Percentiles rank a stretch among this genome's conserved stretches.
These are phyloP conservation scores for Sesamia nonagrioides DNA, from an alignment of 1,140 invertebrate species.

Conservation along the genomic window DNA sequence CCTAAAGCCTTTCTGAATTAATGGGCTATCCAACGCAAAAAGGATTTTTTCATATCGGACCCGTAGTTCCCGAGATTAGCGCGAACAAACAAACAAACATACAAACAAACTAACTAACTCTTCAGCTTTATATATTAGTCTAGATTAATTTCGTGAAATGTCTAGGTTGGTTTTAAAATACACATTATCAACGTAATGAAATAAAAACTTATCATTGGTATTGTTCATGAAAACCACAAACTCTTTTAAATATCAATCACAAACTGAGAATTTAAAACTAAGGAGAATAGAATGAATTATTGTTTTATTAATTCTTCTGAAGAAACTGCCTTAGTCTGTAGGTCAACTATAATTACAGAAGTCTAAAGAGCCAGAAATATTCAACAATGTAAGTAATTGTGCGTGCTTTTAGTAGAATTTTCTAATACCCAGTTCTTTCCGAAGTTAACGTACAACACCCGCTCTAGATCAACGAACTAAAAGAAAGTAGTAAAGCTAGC, in stretches of 20 bases:
- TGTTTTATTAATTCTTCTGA: not conserved
- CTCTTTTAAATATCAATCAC: not conserved
- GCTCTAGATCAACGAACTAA: not conserved
- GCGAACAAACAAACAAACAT: too few species aligned
- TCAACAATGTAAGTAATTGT: not conserved
- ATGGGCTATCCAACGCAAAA: too few species aligned
- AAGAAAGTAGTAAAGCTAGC: not conserved
- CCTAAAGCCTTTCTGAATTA: too few species aligned
- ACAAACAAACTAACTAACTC: too few species aligned
- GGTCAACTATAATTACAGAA: not conserved
- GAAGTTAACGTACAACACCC: not conserved
- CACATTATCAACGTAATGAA: not conserved
- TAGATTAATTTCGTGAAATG: too few species aligned
- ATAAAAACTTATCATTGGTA: not conserved
- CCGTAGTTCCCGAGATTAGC: too few species aligned
- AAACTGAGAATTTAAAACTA: not conserved
- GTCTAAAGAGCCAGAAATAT: not conserved
- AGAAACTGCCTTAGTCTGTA: not conserved
- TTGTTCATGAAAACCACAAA: not conserved
- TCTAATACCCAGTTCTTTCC: not conserved
- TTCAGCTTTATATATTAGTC: too few species aligned
- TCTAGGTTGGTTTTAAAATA: slow-evolving; percentile 1
- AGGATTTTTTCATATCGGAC: too few species aligned
- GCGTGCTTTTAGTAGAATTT: not conserved
- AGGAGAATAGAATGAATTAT: not conserved